A percentile compares a stretch with the other conserved stretches of the same genome.
These are phyloP conservation scores for Macrotus californicus DNA, from an alignment of 2,113 vertebrate genomes.

Conservation along the genomic window DNA sequence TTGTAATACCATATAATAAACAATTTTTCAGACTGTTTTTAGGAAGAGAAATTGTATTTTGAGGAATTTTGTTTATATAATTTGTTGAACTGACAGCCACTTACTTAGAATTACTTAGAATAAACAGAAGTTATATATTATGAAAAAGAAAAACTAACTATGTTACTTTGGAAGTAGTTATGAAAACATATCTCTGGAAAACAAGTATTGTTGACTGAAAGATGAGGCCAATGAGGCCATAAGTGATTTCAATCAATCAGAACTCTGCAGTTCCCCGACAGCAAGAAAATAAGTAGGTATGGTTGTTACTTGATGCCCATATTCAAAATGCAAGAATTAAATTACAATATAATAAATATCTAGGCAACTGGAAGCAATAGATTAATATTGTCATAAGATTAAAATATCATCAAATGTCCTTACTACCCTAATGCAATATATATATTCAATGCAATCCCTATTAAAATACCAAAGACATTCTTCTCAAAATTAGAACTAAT, in stretches of 20 bases:
- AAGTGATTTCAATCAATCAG: neutral
- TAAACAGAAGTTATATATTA: neutral
- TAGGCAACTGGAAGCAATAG: neutral
- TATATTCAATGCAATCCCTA: neutral
- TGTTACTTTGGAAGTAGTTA: neutral
- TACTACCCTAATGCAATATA: neutral
- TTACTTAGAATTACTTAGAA: neutral
- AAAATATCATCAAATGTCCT: neutral
- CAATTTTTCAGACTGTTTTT: neutral
- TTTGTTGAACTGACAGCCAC: neutral
- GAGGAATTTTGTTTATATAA: neutral
- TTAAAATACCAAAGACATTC: neutral
- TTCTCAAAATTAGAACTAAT: neutral
- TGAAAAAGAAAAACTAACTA: neutral
- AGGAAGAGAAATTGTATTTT: neutral
- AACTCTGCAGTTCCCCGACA: neutral
- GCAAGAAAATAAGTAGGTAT: neutral
- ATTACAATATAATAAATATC: neutral
- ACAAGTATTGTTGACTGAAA: neutral
- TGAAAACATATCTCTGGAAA: neutral
- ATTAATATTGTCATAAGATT: neutral
- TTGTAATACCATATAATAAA: neutral
- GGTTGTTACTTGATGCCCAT: neutral
- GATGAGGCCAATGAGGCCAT: neutral
- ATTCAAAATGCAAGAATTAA: constrained; percentile 32